Base-by-base conservation (phyloP, 1,140 invertebrate genomes). In the Drosophila paulistorum region DNA sequence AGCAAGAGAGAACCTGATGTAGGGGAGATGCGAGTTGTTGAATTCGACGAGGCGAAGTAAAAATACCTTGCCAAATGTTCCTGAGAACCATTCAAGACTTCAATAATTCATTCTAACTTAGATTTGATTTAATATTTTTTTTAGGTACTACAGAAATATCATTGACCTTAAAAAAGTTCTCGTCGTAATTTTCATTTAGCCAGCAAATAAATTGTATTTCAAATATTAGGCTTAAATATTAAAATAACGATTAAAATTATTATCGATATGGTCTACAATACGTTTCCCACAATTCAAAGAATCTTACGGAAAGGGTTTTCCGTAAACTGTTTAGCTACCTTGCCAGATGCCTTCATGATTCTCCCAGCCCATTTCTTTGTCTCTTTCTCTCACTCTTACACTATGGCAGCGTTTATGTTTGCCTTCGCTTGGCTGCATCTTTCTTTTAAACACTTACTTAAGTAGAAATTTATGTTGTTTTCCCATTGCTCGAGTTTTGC, bases 401-500 rank as follows among this genome's bases (percentile, higher is more conserved):
- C 9, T 30, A 30, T 14, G 30, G 30, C 13, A 9, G n/a, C 30
- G 35, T n/a, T 59, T 37, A 17, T 26, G 57, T 33, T 59, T 68
- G 73, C 74, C 58, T 55, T 71, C 70, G 78, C 71, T 81, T 69
- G 62, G 72, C 65, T 81, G 73, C 76, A 73, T 79, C 80, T 71
- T 89, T 77, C 80, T 89, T 89, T 89, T 89, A 89, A 89, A 89
- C 84, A 89, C 84, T 89, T 89, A 89, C 84, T 89, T 89, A 89
- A 89, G 74, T 89, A 79, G 79, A 86, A 89, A 89, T 89, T 89
- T 89, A 89, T 89, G 84, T 89, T 89, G 84, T 89, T 84, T 89
- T 89, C 75, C 45, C 26, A 35, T 66, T 59, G 51, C 63, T 51
- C 69, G 67, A 51, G 17, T 73, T 60, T 54, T 69, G 45, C 64